Conservation (phyloP, 2,113 vertebrate species). For the Monopterus albus region DNA sequence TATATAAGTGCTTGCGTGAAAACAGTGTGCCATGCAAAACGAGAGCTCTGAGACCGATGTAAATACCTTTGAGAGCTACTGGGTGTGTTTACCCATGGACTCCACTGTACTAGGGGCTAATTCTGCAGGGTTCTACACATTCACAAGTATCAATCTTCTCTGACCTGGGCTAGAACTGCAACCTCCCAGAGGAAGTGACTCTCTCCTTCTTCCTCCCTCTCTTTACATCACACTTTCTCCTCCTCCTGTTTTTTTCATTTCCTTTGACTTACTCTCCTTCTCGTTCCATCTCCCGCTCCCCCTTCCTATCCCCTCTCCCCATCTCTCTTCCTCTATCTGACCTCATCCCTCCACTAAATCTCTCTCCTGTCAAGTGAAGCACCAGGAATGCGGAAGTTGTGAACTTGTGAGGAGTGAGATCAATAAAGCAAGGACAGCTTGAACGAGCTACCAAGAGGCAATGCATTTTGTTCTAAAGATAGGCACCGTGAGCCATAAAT, state of each 20-base stretch:
- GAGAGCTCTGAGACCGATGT: constrained; percentile 49
- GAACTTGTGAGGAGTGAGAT: constrained; percentile 82
- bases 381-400: constrained; percentile 81
- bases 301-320: constrained; percentile 40
- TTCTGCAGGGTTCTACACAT: constrained; percentile 65
- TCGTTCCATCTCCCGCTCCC: constrained; percentile 18
- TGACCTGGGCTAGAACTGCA: constrained; percentile 62
- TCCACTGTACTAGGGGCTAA: constrained; percentile 64
- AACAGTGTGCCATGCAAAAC: constrained; percentile 7
- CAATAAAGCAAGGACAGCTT: constrained; percentile 84
- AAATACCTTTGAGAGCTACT: constrained; percentile 66
- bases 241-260: constrained; percentile 42
- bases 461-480: constrained; percentile 71
- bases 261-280: constrained; percentile 43
- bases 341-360: constrained; percentile 83
- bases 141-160: constrained; percentile 77
- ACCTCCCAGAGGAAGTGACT: constrained; percentile 71
- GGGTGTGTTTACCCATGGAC: constrained; percentile 73
- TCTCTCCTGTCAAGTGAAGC: constrained; percentile 79
- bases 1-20: constrained; percentile 20
- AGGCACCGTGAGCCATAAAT: constrained; percentile 78
- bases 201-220: constrained; percentile 42
- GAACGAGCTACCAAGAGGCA: constrained; percentile 76
- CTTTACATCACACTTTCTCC: constrained; percentile 21
- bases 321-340: constrained; percentile 76